Evolutionary conservation across 2,888 invertebrate species (phyloP).

Genomic region (Lepidonotus clava): DNA sequence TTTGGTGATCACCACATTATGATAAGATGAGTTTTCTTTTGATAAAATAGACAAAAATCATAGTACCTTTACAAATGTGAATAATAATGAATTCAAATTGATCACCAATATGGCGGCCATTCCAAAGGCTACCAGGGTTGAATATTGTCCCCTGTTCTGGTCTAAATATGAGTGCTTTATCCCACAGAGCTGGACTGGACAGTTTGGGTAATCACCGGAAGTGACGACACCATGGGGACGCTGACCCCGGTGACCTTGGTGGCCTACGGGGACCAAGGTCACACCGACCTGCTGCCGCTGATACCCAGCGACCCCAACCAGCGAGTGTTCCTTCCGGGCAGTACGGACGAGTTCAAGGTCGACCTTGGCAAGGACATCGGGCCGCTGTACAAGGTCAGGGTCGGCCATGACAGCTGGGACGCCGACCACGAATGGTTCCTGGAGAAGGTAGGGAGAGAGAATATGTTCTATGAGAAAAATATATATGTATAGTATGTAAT

Average conservation of each 20-base stretch:
- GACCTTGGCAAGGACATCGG: slow-evolving; percentile 65
- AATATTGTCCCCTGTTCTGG: too few relatives aligned
- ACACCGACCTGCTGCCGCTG: slow-evolving; percentile 69
- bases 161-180: neutral
- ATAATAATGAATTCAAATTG: too few relatives aligned
- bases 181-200: slow-evolving; percentile 70
- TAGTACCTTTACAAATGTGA: too few relatives aligned
- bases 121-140: too few relatives aligned
- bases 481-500: too few relatives aligned
- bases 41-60: too few relatives aligned
- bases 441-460: slow-evolving; percentile 73
- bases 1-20: too few relatives aligned
- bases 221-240: slow-evolving; percentile 62
- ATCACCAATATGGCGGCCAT: too few relatives aligned
- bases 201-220: slow-evolving; percentile 67
- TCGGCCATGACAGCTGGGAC: slow-evolving; percentile 70
- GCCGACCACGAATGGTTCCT: slow-evolving; percentile 70
- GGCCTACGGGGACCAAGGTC: slow-evolving; percentile 74
- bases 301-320: slow-evolving; percentile 62
- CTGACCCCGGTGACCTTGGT: slow-evolving; percentile 69
- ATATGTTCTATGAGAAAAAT: too few relatives aligned
- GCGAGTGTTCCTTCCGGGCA: slow-evolving; percentile 44
- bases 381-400: slow-evolving; percentile 72
- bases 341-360: slow-evolving; percentile 69
- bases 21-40: too few relatives aligned